These are phyloP conservation scores for Drosophila neocordata DNA, from an alignment of 1,140 invertebrate species.

Conservation along the genomic window DNA sequence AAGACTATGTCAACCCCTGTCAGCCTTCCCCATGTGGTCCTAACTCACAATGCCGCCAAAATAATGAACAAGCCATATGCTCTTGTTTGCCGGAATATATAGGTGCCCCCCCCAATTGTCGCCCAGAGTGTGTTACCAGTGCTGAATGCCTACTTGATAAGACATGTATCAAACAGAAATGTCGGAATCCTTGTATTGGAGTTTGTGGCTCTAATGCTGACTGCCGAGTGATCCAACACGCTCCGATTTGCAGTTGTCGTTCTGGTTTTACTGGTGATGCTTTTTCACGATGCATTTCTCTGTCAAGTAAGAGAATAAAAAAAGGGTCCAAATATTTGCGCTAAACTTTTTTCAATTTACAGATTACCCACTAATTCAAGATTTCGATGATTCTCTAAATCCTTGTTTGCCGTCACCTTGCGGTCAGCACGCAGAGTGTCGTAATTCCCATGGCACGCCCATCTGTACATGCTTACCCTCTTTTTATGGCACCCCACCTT, in stretches of 20 bases:
- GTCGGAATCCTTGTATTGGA: constrained; percentile 90
- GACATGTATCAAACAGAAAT: constrained; percentile 92
- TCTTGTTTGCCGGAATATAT: constrained; percentile 88
- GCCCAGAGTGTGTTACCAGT: constrained; percentile 89
- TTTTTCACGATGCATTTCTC: constrained; percentile 73
- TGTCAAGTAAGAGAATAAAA: constrained; percentile 85
- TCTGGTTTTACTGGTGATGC: constrained; percentile 90
- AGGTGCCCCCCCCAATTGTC: constrained; percentile 89
- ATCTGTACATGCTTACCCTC: constrained; percentile 89
- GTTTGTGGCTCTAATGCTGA: constrained; percentile 90
- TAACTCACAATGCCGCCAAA: constrained; percentile 86
- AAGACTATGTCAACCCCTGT: constrained; percentile 85
- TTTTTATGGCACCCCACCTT: constrained; percentile 89
- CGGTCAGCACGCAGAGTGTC: constrained; percentile 85
- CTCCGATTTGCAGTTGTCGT: constrained; percentile 89
- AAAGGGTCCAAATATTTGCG: not conserved
- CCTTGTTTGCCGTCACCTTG: constrained; percentile 90
- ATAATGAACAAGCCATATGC: constrained; percentile 88
- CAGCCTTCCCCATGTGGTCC: constrained; percentile 86
- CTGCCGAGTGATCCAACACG: constrained; percentile 90
- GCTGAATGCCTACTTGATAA: constrained; percentile 90
- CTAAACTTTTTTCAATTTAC: constrained; percentile 22
- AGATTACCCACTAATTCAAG: constrained; percentile 83
- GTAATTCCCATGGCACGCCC: constrained; percentile 85
- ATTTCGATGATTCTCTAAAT: constrained; percentile 85